A percentile compares a stretch with the other conserved stretches of the same genome.
phyloP scores from a whole-genome alignment of 2,888 invertebrate genomes.

The Orchesellides sinensis region DNA sequence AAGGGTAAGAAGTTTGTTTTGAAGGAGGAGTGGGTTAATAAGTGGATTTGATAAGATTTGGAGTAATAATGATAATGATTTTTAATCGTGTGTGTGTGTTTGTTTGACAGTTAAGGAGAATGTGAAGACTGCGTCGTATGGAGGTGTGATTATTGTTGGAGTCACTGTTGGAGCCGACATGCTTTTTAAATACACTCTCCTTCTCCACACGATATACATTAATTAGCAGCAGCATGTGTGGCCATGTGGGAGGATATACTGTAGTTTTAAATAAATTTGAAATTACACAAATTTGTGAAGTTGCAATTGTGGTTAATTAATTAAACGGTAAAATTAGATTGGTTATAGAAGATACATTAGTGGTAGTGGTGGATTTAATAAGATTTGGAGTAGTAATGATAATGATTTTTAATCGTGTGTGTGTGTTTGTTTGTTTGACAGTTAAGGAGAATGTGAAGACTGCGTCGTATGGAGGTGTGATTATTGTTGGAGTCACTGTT shows the following conservation, averaged over 20 bases:
- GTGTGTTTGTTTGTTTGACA: background rate
- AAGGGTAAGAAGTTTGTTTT: slow-evolving; percentile 62
- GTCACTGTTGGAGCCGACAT: slow-evolving; percentile 89
- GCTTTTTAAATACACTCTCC: slow-evolving; percentile 79
- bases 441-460: slow-evolving; percentile 95
- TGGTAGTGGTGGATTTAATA: too few relatives aligned
- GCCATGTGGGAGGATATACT: too few relatives aligned
- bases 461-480: slow-evolving; percentile 89
- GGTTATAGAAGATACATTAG: too few relatives aligned
- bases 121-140: slow-evolving; percentile 91
- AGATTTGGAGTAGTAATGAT: too few relatives aligned
- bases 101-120: slow-evolving; percentile 86
- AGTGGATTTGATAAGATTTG: background rate
- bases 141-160: slow-evolving; percentile 88
- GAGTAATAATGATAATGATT: background rate
- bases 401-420: background rate
- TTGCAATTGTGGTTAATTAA: background rate
- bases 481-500: slow-evolving; percentile 87
- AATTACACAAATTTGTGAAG: too few relatives aligned
- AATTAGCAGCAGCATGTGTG: too few relatives aligned
- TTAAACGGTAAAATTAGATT: background rate
- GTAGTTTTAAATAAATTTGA: too few relatives aligned
- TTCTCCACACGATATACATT: too few relatives aligned
- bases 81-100: background rate
- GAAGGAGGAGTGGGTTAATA: too few relatives aligned